Evolutionary conservation across 2,888 invertebrate species (phyloP).

Genomic region (Nomada flava): DNA sequence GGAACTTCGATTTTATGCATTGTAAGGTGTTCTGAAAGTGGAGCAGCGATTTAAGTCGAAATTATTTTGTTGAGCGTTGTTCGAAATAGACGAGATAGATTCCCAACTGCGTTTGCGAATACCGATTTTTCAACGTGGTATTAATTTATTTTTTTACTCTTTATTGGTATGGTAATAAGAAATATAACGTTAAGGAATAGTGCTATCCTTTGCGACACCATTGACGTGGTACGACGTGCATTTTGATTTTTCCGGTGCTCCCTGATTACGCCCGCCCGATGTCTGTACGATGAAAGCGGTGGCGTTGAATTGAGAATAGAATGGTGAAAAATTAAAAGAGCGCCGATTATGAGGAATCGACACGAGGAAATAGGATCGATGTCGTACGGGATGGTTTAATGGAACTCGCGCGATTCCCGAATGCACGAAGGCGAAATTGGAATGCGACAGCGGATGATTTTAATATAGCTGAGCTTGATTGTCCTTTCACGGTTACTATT

Average conservation of each 20-base stretch:
- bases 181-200: too few relatives aligned
- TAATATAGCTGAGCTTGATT: background rate
- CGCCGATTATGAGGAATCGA: slow-evolving; percentile 50
- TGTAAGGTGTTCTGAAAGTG: slow-evolving; percentile 2
- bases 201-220: too few relatives aligned
- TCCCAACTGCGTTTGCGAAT: too few relatives aligned
- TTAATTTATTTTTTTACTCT: too few relatives aligned
- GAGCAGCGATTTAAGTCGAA: background rate
- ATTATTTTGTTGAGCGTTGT: background rate
- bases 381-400: slow-evolving; percentile 46
- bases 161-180: too few relatives aligned
- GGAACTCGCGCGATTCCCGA: slow-evolving; percentile 30
- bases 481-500: too few relatives aligned
- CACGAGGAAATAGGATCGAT: slow-evolving; percentile 23
- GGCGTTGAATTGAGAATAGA: slow-evolving; percentile 50
- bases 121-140: too few relatives aligned
- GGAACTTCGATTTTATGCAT: slow-evolving; percentile 17
- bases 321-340: slow-evolving; percentile 63
- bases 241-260: too few relatives aligned
- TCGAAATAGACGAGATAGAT: background rate
- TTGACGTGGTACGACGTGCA: too few relatives aligned
- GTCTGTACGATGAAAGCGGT: slow-evolving; percentile 22
- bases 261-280: too few relatives aligned
- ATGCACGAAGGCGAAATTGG: slow-evolving; percentile 26
- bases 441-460: slow-evolving; percentile 4